These are phyloP conservation scores for Sander vitreus DNA, from an alignment of 2,113 vertebrate species.

Conservation along the genomic window DNA sequence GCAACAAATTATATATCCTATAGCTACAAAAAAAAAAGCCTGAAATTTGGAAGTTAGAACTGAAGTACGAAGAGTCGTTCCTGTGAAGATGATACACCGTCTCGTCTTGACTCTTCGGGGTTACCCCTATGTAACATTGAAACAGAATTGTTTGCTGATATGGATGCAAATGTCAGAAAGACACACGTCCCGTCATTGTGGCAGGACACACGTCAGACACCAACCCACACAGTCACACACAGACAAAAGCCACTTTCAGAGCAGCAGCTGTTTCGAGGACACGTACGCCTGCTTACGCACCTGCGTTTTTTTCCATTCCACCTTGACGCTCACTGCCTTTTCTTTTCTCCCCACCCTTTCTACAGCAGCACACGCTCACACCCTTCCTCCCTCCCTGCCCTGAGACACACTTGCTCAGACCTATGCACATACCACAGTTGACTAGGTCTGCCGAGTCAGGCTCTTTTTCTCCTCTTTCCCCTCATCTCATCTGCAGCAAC, in stretches of 20 bases:
- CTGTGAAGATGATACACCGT: too few species aligned
- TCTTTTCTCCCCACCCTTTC: neutral
- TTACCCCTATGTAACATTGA: too few species aligned
- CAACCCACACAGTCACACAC: conserved; percentile 3
- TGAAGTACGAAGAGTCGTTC: too few species aligned
- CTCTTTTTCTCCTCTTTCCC: conserved; percentile 16
- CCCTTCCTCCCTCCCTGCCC: neutral
- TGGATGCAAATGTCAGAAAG: neutral
- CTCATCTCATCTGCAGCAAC: conserved; percentile 35
- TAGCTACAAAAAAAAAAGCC: too few species aligned
- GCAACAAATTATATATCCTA: too few species aligned
- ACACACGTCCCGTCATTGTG: conserved; percentile 2
- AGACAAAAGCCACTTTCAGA: neutral
- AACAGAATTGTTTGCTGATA: neutral
- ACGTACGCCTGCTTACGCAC: neutral
- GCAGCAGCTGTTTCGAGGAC: conserved; percentile 1
- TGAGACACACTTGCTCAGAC: conserved; percentile 14
- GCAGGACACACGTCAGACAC: neutral
- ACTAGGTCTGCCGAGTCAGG: conserved; percentile 40
- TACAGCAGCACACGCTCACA: neutral
- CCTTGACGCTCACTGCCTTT: conserved; percentile 10
- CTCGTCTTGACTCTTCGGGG: too few species aligned
- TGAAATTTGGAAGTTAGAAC: too few species aligned
- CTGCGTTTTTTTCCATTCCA: conserved; percentile 10
- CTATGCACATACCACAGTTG: conserved; percentile 40